phyloP scores from a whole-genome alignment of 2,113 vertebrate species.

The Atractosteus spatula region DNA sequence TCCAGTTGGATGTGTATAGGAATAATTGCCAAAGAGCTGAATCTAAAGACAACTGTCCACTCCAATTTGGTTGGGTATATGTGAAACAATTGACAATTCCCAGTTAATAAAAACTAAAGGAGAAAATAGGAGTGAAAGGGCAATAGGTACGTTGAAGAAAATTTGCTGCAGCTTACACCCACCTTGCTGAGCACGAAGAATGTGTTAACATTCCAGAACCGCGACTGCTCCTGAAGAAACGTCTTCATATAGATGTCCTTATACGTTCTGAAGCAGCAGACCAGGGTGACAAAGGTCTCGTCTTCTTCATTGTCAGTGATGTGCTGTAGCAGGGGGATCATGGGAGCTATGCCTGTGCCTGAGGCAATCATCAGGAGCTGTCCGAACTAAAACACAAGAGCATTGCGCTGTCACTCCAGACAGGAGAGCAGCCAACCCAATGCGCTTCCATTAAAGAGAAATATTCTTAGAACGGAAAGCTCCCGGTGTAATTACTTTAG shows the following conservation, averaged over 20 bases:
- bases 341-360: slow-evolving; percentile 71
- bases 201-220: slow-evolving; percentile 69
- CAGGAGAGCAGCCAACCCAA: too few relatives aligned
- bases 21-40: too few relatives aligned
- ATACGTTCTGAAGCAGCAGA: slow-evolving; percentile 68
- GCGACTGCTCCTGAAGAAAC: slow-evolving; percentile 63
- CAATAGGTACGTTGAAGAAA: slow-evolving; percentile 5
- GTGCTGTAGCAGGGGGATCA: slow-evolving; percentile 68
- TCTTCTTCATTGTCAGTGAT: slow-evolving; percentile 69
- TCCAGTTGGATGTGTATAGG: too few relatives aligned
- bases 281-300: slow-evolving; percentile 73
- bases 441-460: too few relatives aligned
- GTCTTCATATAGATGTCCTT: slow-evolving; percentile 68
- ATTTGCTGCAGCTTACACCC: slow-evolving; percentile 33
- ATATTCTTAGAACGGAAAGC: too few relatives aligned
- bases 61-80: too few relatives aligned
- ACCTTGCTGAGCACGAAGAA: slow-evolving; percentile 75
- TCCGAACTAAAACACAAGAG: slow-evolving; percentile 53
- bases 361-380: slow-evolving; percentile 72
- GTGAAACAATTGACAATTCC: too few relatives aligned
- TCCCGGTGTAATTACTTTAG: too few relatives aligned
- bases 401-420: too few relatives aligned
- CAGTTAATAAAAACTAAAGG: too few relatives aligned
- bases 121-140: too few relatives aligned
- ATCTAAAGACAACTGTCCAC: too few relatives aligned